A percentile compares a stretch with the other conserved stretches of the same genome.
These are phyloP conservation scores for Marronus borbonicus DNA, from an alignment of 2,888 invertebrate genomes.

Conservation along the genomic window DNA sequence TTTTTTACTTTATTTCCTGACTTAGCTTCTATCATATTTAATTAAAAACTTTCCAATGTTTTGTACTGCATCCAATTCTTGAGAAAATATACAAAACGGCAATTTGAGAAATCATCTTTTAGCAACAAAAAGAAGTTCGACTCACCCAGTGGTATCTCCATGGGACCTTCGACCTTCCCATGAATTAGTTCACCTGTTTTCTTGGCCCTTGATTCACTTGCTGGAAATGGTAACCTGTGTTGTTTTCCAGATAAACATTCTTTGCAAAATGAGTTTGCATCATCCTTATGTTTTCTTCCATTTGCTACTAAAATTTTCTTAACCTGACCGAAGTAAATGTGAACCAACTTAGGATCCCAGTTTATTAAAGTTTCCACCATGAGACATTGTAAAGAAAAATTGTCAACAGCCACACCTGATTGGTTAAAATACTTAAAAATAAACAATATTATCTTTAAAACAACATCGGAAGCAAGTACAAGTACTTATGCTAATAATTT, in stretches of 20 bases:
- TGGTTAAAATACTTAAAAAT: too few relatives aligned
- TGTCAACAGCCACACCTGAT: too few relatives aligned
- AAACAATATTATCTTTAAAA: too few relatives aligned
- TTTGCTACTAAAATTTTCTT: constrained; percentile 26
- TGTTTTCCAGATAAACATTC: constrained; percentile 34
- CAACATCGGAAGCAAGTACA: too few relatives aligned
- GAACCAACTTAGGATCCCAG: too few relatives aligned
- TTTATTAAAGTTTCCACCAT: too few relatives aligned
- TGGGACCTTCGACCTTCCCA: constrained; percentile 21
- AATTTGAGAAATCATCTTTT: too few relatives aligned
- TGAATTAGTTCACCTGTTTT: constrained; percentile 32
- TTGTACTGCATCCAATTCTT: too few relatives aligned
- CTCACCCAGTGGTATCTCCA: neutral
- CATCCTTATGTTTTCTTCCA: neutral
- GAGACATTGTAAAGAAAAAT: too few relatives aligned
- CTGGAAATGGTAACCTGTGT: neutral
- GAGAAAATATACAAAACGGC: too few relatives aligned
- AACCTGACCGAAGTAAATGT: constrained; percentile 28
- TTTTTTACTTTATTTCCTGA: constrained; percentile 57
- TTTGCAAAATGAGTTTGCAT: constrained; percentile 12
- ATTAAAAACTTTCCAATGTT: constrained; percentile 21
- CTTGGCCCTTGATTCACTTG: neutral
- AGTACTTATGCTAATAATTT: too few relatives aligned
- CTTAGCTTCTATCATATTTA: constrained; percentile 57
- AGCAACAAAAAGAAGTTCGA: constrained; percentile 45